A percentile compares a stretch with the other conserved stretches of the same genome.
phyloP scores from a whole-genome alignment of 2,888 invertebrate genomes.

The Thelaira solivaga region DNA sequence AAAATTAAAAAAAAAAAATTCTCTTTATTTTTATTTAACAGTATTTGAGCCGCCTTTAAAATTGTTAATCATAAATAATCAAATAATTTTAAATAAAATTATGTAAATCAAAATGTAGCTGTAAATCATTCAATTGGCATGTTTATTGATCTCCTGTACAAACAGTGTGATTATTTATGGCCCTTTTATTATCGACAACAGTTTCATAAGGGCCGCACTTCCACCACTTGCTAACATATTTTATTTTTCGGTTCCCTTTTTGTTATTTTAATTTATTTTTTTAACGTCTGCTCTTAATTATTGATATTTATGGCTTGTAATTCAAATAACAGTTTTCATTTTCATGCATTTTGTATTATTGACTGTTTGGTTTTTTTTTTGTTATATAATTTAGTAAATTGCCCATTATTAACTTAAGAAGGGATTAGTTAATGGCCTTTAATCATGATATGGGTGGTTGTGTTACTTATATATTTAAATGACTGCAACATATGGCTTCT shows the following conservation, averaged over 20 bases:
- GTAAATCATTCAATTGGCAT: conserved; percentile 58
- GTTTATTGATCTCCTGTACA: conserved; percentile 56
- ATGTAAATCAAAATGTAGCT: conserved; percentile 50
- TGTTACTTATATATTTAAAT: not conserved
- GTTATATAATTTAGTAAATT: conserved; percentile 4
- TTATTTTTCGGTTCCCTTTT: not conserved
- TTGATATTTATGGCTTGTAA: conserved; percentile 24
- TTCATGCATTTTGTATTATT: not conserved
- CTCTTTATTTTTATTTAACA: too few species aligned
- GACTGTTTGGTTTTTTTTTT: not conserved
- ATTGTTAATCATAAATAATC: conserved; percentile 18
- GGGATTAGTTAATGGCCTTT: conserved; percentile 52
- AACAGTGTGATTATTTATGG: conserved; percentile 49
- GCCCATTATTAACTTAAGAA: not conserved
- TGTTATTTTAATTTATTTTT: too few species aligned
- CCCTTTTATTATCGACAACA: not conserved
- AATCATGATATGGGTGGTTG: conserved; percentile 4
- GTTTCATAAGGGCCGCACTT: not conserved
- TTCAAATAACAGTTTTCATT: conserved; percentile 14
- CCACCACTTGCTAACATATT: too few species aligned
- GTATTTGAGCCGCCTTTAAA: not conserved
- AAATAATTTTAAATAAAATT: conserved; percentile 5
- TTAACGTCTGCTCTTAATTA: not conserved
- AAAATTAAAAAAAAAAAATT: too few species aligned
- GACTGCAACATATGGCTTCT: conserved; percentile 7